Evolutionary conservation across 2,797 vertebrate genomes (phyloP).

Genomic region (Arremon brunneinucha): DNA sequence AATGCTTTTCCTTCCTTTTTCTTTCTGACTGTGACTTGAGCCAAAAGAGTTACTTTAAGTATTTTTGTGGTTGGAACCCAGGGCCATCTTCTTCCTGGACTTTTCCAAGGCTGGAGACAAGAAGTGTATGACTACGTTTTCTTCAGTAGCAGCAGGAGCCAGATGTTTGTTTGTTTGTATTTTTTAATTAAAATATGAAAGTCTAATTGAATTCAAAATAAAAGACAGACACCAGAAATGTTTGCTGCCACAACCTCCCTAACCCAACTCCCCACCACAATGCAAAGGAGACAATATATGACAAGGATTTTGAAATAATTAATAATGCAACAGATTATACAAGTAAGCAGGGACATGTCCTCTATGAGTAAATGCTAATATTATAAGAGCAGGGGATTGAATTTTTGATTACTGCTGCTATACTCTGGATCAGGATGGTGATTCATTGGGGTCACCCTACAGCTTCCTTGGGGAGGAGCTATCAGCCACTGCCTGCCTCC

Average conservation of each 20-base stretch:
- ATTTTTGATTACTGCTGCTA: not conserved
- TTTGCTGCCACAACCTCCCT: not conserved
- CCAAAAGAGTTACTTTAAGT: not conserved
- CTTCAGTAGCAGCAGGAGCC: not conserved
- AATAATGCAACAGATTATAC: not conserved
- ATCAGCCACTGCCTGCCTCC: not conserved
- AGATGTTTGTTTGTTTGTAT: not conserved
- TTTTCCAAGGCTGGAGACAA: not conserved
- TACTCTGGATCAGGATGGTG: not conserved
- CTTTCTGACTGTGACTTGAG: not conserved
- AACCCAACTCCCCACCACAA: rapidly evolving
- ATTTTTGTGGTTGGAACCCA: not conserved
- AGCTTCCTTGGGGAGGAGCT: not conserved
- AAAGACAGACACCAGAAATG: not conserved
- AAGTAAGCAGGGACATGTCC: not conserved
- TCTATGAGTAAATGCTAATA: not conserved
- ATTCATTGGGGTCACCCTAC: not conserved
- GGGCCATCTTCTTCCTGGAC: not conserved
- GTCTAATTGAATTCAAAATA: not conserved
- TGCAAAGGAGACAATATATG: not conserved
- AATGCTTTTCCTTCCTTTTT: not conserved
- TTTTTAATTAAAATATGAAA: not conserved
- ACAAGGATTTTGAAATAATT: not conserved
- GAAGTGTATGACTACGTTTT: not conserved
- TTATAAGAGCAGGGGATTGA: not conserved